A percentile compares a stretch with the other conserved stretches of the same genome.
These are phyloP conservation scores for Lycia hirtaria DNA, from an alignment of 2,888 invertebrate species.

Conservation along the genomic window DNA sequence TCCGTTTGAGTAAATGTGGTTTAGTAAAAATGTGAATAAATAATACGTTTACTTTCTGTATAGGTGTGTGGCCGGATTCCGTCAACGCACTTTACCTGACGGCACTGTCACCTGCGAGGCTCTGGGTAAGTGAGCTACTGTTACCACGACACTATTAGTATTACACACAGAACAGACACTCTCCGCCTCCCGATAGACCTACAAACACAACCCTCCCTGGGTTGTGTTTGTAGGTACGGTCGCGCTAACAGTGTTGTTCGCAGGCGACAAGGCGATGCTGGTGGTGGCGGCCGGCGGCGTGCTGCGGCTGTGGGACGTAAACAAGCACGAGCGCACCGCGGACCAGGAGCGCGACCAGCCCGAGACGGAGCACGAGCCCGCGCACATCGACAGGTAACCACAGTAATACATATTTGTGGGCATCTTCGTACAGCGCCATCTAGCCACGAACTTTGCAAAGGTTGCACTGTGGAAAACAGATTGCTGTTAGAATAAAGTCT, in stretches of 20 bases:
- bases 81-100: constrained; percentile 74
- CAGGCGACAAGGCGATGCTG: constrained; percentile 86
- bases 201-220: too few species aligned
- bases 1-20: too few species aligned
- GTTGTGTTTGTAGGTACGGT: too few species aligned
- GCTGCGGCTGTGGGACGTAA: constrained; percentile 87
- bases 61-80: constrained; percentile 89
- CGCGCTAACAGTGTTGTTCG: constrained; percentile 47
- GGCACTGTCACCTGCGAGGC: constrained; percentile 82
- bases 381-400: constrained; percentile 1
- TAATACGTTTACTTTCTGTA: too few species aligned
- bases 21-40: too few species aligned
- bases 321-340: constrained; percentile 73
- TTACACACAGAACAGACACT: too few species aligned
- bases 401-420: not conserved
- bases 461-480: too few species aligned
- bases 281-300: constrained; percentile 88
- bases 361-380: not conserved
- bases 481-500: too few species aligned
- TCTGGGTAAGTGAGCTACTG: constrained; percentile 58
- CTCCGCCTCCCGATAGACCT: too few species aligned
- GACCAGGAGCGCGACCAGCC: constrained; percentile 26
- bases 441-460: too few species aligned
- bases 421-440: too few species aligned
- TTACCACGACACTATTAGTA: too few species aligned